A percentile compares a stretch with the other conserved stretches of the same genome.
Evolutionary conservation across 2,888 invertebrate species (phyloP).

Genomic region (Limnephilus rhombicus): DNA sequence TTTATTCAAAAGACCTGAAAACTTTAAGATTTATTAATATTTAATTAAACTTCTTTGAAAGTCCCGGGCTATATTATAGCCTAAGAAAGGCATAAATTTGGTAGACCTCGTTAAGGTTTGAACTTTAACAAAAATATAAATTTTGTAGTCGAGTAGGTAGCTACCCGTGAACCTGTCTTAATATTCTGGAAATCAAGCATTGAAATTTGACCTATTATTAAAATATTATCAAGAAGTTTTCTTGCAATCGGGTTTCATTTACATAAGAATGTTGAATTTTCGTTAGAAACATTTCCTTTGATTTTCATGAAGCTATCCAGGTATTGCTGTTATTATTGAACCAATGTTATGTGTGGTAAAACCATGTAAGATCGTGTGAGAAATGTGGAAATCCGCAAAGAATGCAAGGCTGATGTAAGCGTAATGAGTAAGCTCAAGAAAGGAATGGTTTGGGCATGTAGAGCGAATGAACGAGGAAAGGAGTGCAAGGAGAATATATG

Average conservation of each 20-base stretch:
- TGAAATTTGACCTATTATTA: neutral
- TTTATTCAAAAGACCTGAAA: conserved; percentile 44
- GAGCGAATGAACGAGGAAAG: no score
- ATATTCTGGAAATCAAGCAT: neutral
- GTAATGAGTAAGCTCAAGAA: no score
- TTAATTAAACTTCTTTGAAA: conserved; percentile 46
- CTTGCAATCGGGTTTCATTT: neutral
- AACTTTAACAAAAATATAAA: neutral
- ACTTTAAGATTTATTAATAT: conserved; percentile 46
- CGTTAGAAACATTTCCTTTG: neutral
- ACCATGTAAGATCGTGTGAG: no score
- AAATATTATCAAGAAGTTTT: neutral
- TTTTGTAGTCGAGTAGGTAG: neutral
- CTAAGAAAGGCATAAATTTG: conserved; percentile 9
- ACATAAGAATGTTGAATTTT: neutral
- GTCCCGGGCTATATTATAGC: conserved; percentile 27
- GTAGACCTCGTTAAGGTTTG: neutral
- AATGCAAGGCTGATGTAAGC: no score
- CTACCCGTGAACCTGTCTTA: neutral
- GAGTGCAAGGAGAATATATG: no score
- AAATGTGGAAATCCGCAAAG: no score
- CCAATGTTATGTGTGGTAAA: no score
- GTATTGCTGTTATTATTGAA: no score
- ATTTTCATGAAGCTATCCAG: neutral
- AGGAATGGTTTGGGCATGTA: no score